Percentiles rank a stretch among this genome's conserved stretches.
Evolutionary conservation across 2,888 invertebrate genomes (phyloP).

Genomic region (Hybos culiciformis): DNA sequence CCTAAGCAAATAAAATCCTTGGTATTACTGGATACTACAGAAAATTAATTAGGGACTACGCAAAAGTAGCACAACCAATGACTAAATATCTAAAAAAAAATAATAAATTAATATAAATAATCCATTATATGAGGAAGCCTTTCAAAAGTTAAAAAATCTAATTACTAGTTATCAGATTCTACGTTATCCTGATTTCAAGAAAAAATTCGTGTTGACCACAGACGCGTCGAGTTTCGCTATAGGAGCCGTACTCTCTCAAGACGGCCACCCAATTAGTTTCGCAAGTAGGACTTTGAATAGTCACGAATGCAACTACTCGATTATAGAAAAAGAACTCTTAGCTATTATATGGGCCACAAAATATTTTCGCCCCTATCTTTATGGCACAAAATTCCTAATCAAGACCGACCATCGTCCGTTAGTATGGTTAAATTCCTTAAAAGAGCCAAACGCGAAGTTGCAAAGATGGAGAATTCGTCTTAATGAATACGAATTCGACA

Average conservation of each 20-base stretch:
- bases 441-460: too few species aligned
- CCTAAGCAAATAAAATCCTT: slow-evolving; percentile 10
- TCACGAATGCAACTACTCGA: too few species aligned
- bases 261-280: slow-evolving; percentile 1
- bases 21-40: slow-evolving; percentile 10
- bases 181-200: slow-evolving; percentile 6
- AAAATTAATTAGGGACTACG: slow-evolving; percentile 8
- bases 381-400: too few species aligned
- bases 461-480: too few species aligned
- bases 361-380: too few species aligned
- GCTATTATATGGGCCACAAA: too few species aligned
- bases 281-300: too few species aligned
- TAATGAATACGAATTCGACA: too few species aligned
- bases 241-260: slow-evolving; percentile 3
- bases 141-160: slow-evolving; percentile 7
- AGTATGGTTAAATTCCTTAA: too few species aligned
- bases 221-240: not conserved
- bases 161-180: slow-evolving; percentile 7
- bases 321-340: too few species aligned
- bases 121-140: slow-evolving; percentile 14
- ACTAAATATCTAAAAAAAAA: slow-evolving; percentile 4
- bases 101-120: slow-evolving; percentile 9
- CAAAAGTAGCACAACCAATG: slow-evolving; percentile 8
- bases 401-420: too few species aligned
- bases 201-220: slow-evolving; percentile 1